Evolutionary conservation across 2,113 vertebrate species (phyloP), one percentile per base, ranked within the genome.

Genomic region (Platysternon megacephalum): DNA sequence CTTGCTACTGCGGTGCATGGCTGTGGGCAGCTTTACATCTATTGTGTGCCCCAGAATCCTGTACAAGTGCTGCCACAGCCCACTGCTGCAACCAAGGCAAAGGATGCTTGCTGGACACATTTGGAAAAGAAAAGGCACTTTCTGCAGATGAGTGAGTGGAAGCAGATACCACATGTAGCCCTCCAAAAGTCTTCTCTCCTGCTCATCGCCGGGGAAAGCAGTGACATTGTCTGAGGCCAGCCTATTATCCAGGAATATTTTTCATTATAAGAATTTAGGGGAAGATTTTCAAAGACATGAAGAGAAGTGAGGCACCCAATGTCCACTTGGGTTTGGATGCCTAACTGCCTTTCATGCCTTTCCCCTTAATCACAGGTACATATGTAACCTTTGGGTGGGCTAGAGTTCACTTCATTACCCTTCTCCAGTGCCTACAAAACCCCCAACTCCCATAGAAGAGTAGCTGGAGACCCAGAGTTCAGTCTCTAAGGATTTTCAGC

Each of bases 31-130:
- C 44, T 68, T 78, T 92, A 48, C n/a, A 22, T 26, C 9, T 9
- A 35, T 2, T 9, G 3, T 29, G 78, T 13, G 21, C 65, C 46
- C 72, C 76, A 17, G 5, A 72, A 13, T 32, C 81, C 44, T 26
- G 28, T 46, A 32, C 26, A 58, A 85, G 9, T 53, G 80, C 1
- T 5, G 13, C 1, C 1, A 5, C n/a, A 26, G 0, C 2, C 65
- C 65, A n/a, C 32, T 35, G 16, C 32, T 65, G 19, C 84, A 42
- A 21, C 56, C 61, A 83, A 39, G 48, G 51, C 42, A 92, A 93
- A 94, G 48, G 52, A 52, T 78, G 24, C 8, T 84, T 78, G 24
- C 9, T 84, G 5, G 22, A 11, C 58, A 44, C 39, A 39, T 44
- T 56, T n/a, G 35, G 48, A 29, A 52, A 35, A 3, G 26, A 72